Conservation (phyloP, 2,888 invertebrate species). For the Theretra japonica region DNA sequence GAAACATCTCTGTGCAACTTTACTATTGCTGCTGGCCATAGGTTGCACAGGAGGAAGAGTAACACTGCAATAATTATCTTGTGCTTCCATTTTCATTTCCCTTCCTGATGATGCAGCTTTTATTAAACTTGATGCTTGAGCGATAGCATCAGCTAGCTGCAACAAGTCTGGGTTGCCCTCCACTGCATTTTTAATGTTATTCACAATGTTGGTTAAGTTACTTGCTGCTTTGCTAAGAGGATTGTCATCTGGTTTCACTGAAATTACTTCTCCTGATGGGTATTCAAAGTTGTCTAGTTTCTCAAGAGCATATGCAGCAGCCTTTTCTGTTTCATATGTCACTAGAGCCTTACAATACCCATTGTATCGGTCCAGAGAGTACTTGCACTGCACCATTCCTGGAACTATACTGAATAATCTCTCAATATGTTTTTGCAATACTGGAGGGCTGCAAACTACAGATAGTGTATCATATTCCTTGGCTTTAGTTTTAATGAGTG, state of each 20-base stretch:
- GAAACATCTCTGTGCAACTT: conserved; percentile 88
- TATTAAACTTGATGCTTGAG: conserved; percentile 90
- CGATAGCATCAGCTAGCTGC: conserved; percentile 90
- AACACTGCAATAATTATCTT: conserved; percentile 84
- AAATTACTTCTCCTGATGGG: conserved; percentile 93
- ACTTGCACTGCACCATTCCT: conserved; percentile 73
- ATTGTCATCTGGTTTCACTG: conserved; percentile 87
- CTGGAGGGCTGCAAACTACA: conserved; percentile 89
- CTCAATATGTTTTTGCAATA: conserved; percentile 92
- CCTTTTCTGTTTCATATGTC: conserved; percentile 67
- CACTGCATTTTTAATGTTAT: conserved; percentile 69
- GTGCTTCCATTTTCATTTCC: conserved; percentile 45
- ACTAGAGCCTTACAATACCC: conserved; percentile 71
- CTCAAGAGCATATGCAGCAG: conserved; percentile 88
- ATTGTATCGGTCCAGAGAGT: conserved; percentile 77
- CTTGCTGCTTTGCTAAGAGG: conserved; percentile 68
- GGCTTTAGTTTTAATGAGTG: conserved; percentile 55
- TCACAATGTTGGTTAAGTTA: conserved; percentile 69
- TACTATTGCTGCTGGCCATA: conserved; percentile 85
- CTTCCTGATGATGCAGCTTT: conserved; percentile 85
- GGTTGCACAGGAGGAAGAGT: conserved; percentile 90
- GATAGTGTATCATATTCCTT: conserved; percentile 86
- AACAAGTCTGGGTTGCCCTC: conserved; percentile 82
- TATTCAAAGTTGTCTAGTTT: conserved; percentile 96
- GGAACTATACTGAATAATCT: conserved; percentile 95